phyloP scores from a whole-genome alignment of 92 coral and sea anemone genomes.

The Metridium senile region DNA sequence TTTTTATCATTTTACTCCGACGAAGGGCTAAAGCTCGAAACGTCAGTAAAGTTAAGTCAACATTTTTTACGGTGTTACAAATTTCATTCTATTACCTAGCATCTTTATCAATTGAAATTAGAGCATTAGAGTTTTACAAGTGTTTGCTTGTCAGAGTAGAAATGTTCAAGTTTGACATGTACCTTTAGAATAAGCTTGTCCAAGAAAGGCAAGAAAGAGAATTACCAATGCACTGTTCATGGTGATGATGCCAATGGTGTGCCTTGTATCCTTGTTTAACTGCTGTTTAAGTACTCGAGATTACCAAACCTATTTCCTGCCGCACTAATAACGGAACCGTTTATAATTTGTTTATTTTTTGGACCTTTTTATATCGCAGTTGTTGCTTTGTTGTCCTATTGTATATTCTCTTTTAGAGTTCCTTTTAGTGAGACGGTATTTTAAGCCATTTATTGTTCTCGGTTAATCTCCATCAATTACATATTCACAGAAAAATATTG shows the following conservation, averaged over 20 bases:
- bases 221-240: neutral
- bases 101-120: too few relatives aligned
- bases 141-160: neutral
- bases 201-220: neutral
- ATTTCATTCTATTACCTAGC: too few relatives aligned
- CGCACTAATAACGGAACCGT: neutral
- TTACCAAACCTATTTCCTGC: neutral
- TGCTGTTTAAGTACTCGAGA: neutral
- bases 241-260: neutral
- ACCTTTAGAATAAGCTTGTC: neutral
- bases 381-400: neutral
- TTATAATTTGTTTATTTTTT: neutral
- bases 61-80: too few relatives aligned
- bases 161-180: neutral
- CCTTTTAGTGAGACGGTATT: neutral
- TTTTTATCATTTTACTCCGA: too few relatives aligned
- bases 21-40: too few relatives aligned
- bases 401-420: neutral
- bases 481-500: neutral
- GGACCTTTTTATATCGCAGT: neutral
- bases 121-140: too few relatives aligned
- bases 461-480: neutral
- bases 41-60: too few relatives aligned
- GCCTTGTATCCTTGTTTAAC: neutral
- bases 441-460: neutral